Evolutionary conservation across 2,888 invertebrate genomes (phyloP), one percentile per base, ranked within the genome.

Genomic region (Rhyacophila evoluta): DNA sequence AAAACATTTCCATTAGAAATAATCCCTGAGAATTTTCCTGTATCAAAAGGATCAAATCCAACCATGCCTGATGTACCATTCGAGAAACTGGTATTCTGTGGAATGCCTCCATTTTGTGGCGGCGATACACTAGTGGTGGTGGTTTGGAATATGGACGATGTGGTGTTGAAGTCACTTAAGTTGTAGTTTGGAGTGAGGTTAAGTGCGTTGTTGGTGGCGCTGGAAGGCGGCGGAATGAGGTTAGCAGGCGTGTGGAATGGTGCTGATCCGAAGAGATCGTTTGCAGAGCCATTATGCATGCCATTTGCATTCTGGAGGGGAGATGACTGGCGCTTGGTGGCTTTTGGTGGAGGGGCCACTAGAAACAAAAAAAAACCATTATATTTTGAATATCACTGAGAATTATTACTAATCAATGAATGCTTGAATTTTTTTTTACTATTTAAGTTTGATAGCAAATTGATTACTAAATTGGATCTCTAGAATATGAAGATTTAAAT

Each of bases 291-390:
- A 84, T 87, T 87, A 36, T 78, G 84, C 83, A 36, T 84, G 81
- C 83, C 84, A 78, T 81, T 84, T 83, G 85, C 87, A 84, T 82
- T 77, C 82, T 85, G 84, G 84, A 84, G 83, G 41, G 86, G 84
- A 6, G 83, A 83, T 83, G 55, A 55, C 86, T 89, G 85, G 80
- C 92, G 91, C 83, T 92, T 92, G 27, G 92, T 91, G 5, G 94
- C 92, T 87, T 95, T 96, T 78, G 97, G 97, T 79, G 97, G 97
- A 81, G 97, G 97, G 69, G 96, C 95, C 92, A 97, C 97, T 97
- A 86, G 6, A 91, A 89, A 39, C 10, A 72, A 36, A 73, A 11
- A 8, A 80, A 78, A 81, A 70, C 25, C n/a, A n/a, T n/a, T n/a
- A n/a, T n/a, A n/a, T n/a, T n/a, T n/a, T n/a, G n/a, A n/a, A n/a